Base-by-base conservation (phyloP, 2,113 vertebrate species). In the Colossoma macropomum region DNA sequence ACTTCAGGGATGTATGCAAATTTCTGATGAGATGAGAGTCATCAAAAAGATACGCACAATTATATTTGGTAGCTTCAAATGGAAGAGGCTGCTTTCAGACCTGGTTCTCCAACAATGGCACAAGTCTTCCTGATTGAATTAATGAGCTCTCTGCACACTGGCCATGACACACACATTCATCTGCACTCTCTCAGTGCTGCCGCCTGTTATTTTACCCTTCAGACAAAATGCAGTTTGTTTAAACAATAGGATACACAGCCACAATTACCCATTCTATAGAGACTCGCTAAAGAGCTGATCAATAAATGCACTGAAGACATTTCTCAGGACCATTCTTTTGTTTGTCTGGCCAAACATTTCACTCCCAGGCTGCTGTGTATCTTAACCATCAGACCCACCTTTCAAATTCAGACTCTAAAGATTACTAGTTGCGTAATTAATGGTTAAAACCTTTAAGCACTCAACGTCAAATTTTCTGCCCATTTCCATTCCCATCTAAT, bases 1-100 rank as follows among this genome's bases (percentile, higher is more conserved):
- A 93, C 93, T 94, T 94, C 91, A 90, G 89, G 92, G 90, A 92
- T 91, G 92, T 92, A 93, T 94, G 93, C 91, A 91, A 93, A 94
- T 93, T 92, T 88, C 85, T 92, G 92, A 93, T 91, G 87, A 93
- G 91, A 94, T 89, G 89, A 92, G 90, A 93, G 92, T 93, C 92
- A 93, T 94, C 92, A 94, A 93, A 92, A n/a, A 93, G 90, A 93
- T 92, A 91, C 87, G 88, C 90, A 90, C 88, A 89, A 91, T 88
- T 89, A 90, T 93, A 91, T 93, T 91, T 93, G 91, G 90, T 87
- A 88, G 91, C 82, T 90, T 91, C 89, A 91, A 94, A 91, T 90
- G 87, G 89, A 91, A 90, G 90, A 89, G 87, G 88, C 91, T 89
- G 90, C 87, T 88, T 92, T 90, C 87, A 87, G 87, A 91, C 86